Conservation (phyloP, 1,140 invertebrate genomes). For the Maconellicoccus hirsutus region DNA sequence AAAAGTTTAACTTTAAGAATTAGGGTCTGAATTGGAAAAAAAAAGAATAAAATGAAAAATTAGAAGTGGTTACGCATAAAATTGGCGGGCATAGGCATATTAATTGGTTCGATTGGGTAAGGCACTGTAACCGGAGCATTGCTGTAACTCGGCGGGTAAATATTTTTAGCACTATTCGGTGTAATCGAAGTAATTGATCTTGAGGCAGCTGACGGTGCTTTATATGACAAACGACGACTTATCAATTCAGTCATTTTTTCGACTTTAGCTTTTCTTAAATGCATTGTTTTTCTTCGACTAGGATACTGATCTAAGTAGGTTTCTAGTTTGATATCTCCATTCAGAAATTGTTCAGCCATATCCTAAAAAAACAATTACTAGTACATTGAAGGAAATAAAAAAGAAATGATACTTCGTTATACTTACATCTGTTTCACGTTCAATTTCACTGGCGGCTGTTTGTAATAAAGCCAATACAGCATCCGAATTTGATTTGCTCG, state of each 20-base stretch:
- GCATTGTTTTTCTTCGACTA: conserved; percentile 29
- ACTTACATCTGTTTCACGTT: conserved; percentile 70
- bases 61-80: not conserved
- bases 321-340: conserved; percentile 30
- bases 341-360: conserved; percentile 29
- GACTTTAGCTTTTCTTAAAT: conserved; percentile 31
- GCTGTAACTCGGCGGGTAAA: not conserved
- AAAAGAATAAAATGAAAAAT: not conserved
- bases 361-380: conserved; percentile 24
- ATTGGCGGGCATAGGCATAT: not conserved
- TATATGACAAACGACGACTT: conserved; percentile 33
- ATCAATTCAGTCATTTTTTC: conserved; percentile 32
- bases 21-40: not conserved
- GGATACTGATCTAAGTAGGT: conserved; percentile 31
- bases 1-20: not conserved
- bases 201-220: not conserved
- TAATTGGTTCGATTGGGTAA: not conserved
- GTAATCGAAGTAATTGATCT: not conserved
- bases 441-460: conserved; percentile 70
- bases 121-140: not conserved
- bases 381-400: not conserved
- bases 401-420: not conserved
- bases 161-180: not conserved
- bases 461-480: conserved; percentile 70
- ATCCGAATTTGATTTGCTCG: conserved; percentile 40